Percentiles rank a stretch among this genome's conserved stretches.
Conservation (phyloP, 1,140 invertebrate species). For the Ceratoteleas bidentatus region DNA sequence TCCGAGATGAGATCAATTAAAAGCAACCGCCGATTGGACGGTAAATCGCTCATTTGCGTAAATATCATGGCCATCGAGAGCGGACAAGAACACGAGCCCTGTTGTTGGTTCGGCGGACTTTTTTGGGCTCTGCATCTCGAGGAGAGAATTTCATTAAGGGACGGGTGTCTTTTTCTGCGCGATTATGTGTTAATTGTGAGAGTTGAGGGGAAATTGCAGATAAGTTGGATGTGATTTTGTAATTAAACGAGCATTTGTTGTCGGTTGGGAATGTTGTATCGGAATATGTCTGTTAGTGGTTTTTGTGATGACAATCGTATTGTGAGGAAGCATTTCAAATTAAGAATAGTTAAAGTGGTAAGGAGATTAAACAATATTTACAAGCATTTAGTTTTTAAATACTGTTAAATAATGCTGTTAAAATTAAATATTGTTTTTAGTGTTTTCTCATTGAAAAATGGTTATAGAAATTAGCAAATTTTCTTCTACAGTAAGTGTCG, state of each 20-base stretch:
- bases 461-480: too few species aligned
- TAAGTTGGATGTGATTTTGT: conserved; percentile 19
- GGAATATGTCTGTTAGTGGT: too few species aligned
- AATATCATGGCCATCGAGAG: conserved; percentile 21
- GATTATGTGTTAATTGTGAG: conserved; percentile 43
- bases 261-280: too few species aligned
- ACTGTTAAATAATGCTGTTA: too few species aligned
- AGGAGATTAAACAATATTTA: too few species aligned
- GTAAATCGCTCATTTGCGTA: conserved; percentile 39
- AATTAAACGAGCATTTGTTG: conserved; percentile 5
- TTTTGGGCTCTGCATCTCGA: not conserved
- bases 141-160: conserved; percentile 23
- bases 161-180: conserved; percentile 12
- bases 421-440: too few species aligned
- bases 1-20: conserved; percentile 46
- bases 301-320: too few species aligned
- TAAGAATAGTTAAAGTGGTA: too few species aligned
- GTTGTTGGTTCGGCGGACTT: conserved; percentile 4
- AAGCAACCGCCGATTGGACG: conserved; percentile 5
- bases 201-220: conserved; percentile 7
- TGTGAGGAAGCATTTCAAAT: too few species aligned
- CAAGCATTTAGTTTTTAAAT: too few species aligned
- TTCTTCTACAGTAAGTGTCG: too few species aligned
- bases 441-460: too few species aligned
- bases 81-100: conserved; percentile 5